Evolutionary conservation across 1,140 invertebrate genomes (phyloP).

Genomic region (Drosophila seguyi): DNA sequence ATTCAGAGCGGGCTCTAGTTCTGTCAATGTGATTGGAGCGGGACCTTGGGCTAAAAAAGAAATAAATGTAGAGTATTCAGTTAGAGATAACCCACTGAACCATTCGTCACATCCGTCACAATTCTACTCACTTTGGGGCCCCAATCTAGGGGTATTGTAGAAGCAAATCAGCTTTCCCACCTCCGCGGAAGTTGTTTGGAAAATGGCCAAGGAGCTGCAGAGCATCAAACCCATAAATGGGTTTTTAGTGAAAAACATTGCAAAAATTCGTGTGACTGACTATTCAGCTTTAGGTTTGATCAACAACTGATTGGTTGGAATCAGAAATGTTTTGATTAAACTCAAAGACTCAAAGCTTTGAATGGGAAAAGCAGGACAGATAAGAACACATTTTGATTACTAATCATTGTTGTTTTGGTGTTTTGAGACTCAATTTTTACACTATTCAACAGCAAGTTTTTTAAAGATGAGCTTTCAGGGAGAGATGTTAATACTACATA

Average conservation of each 20-base stretch:
- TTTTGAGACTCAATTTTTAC: not conserved
- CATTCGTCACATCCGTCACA: too few relatives aligned
- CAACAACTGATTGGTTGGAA: conserved; percentile 14
- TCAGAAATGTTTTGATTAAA: conserved; percentile 14
- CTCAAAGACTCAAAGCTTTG: conserved; percentile 9
- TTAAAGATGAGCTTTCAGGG: not conserved
- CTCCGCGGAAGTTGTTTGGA: conserved; percentile 28
- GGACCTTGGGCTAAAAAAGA: conserved; percentile 86
- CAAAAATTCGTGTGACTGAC: not conserved
- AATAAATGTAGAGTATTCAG: not conserved
- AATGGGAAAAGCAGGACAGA: not conserved
- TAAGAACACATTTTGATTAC: conserved; percentile 22
- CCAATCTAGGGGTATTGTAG: conserved; percentile 88
- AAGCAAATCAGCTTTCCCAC: conserved; percentile 87
- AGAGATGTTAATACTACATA: not conserved
- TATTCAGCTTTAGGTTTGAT: conserved; percentile 19
- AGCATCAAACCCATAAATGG: conserved; percentile 13
- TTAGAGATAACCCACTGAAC: conserved; percentile 41
- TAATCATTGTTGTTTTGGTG: not conserved
- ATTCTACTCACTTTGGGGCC: conserved; percentile 87
- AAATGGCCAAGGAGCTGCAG: conserved; percentile 19
- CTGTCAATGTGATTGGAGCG: conserved; percentile 90
- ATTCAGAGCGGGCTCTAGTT: conserved; percentile 90
- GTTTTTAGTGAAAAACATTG: not conserved
- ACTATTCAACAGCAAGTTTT: not conserved